Base-by-base conservation (phyloP, 2,888 invertebrate genomes). In the Slavum lentiscoides region DNA sequence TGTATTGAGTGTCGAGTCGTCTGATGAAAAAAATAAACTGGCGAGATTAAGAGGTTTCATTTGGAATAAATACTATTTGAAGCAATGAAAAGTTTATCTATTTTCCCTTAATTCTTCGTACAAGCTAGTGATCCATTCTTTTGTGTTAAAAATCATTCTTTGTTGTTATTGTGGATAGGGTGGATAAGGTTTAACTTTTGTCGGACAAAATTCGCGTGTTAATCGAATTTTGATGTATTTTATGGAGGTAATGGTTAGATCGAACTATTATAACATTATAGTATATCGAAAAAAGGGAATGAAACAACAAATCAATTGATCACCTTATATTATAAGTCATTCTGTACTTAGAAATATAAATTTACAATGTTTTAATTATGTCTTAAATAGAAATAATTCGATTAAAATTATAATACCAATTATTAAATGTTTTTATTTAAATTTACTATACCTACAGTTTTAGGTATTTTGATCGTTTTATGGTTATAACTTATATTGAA, bases 191-290 rank as follows among this genome's bases (percentile, higher is more conserved):
- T 7, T 68, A 53, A 69, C 69, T 76, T 76, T 69, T 76, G 69
- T 76, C 76, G 7, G 49, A 69, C 59, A n/a, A 61, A 69, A 76
- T 76, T 61, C 69, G 37, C n/a, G 59, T 76, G 76, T 76, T 69
- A 76, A 76, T 76, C 76, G 76, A 68, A 76, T 76, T 76, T 76
- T 76, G 76, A 76, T 76, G 76, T 61, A 76, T 11, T 69, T 59
- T 58, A 58, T 69, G 61, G 21, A 67, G 30, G 30, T 30, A 30
- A 43, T 59, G 30, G 61, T 68, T 37, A 37, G n/a, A 69, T 53
- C 53, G 61, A 61, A 53, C 30, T 67, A 43, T 55, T 74, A 21
- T 43, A 30, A 1, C 4, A 30, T 30, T 30, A 4, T 30, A 55
- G 17, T 43, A 58, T 3, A 66, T 39, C 1, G 49, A 30, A 58